These are phyloP conservation scores for Eurosta solidaginis DNA, from an alignment of 1,140 invertebrate species.

Conservation along the genomic window DNA sequence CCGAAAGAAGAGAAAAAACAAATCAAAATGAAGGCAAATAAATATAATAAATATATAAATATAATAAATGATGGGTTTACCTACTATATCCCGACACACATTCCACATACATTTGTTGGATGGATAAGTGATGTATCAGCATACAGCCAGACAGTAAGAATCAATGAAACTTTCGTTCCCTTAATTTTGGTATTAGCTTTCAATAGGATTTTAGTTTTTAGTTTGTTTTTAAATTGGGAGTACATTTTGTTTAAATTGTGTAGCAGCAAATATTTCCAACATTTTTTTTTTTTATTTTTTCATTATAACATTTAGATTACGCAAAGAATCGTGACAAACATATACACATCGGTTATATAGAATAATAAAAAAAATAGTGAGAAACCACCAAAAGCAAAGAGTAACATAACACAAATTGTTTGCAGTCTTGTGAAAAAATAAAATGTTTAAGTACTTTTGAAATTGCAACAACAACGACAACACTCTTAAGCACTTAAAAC, in stretches of 20 bases:
- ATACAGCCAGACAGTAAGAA: neutral
- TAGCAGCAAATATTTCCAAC: slow-evolving; percentile 7
- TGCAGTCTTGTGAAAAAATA: neutral
- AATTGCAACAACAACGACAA: too few relatives aligned
- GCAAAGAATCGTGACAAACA: neutral
- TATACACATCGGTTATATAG: slow-evolving; percentile 6
- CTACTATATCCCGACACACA: neutral
- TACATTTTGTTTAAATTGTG: neutral
- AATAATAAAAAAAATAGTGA: slow-evolving; percentile 10
- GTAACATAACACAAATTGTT: neutral
- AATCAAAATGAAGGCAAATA: neutral
- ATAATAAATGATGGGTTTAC: neutral
- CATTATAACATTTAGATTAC: slow-evolving; percentile 16
- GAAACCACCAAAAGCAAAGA: slow-evolving; percentile 1
- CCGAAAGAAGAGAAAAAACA: slow-evolving; percentile 15
- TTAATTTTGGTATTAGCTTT: too few relatives aligned
- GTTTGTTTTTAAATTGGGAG: neutral
- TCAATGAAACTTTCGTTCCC: neutral
- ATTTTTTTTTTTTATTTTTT: slow-evolving; percentile 1
- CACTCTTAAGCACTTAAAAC: slow-evolving; percentile 1
- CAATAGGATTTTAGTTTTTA: neutral
- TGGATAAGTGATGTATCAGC: neutral
- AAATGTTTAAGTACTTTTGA: too few relatives aligned
- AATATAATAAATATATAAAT: neutral
- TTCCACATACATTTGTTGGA: too few relatives aligned